Conservation (phyloP, 1,140 invertebrate species). For the Cylas formicarius region DNA sequence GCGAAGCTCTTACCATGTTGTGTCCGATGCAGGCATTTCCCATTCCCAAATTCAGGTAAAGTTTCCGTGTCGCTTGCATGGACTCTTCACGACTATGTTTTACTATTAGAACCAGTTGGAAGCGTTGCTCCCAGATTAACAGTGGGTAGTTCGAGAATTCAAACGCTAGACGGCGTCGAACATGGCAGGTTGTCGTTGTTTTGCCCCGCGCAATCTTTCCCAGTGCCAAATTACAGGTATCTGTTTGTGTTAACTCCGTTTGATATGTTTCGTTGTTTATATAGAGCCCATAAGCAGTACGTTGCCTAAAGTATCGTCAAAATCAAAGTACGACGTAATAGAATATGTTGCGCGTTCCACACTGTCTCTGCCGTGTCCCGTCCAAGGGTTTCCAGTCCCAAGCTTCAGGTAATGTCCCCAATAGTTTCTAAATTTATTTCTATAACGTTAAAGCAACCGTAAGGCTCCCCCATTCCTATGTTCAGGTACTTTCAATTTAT, state of each 20-base stretch:
- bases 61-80: conserved; percentile 38
- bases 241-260: conserved; percentile 52
- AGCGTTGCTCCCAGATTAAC: conserved; percentile 61
- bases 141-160: conserved; percentile 42
- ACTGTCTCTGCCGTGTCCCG: conserved; percentile 50
- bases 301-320: conserved; percentile 55
- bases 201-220: conserved; percentile 60
- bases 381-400: conserved; percentile 65
- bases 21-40: conserved; percentile 59
- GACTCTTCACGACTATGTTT: conserved; percentile 9
- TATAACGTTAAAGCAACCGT: no score
- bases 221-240: conserved; percentile 57
- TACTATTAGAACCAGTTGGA: conserved; percentile 58
- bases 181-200: conserved; percentile 39
- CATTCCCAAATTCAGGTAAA: conserved; percentile 50
- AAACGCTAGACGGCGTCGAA: conserved; percentile 28
- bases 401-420: conserved; percentile 52
- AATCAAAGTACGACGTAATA: conserved; percentile 36
- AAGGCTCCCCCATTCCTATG: no score
- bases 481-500: conserved; percentile 4
- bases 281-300: conserved; percentile 64
- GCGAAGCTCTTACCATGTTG: conserved; percentile 51
- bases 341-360: conserved; percentile 21
- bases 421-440: no score
- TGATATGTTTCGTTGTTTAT: conserved; percentile 27